Evolutionary conservation across 2,113 vertebrate species (phyloP).

Genomic region (Antechinus stuartii): DNA sequence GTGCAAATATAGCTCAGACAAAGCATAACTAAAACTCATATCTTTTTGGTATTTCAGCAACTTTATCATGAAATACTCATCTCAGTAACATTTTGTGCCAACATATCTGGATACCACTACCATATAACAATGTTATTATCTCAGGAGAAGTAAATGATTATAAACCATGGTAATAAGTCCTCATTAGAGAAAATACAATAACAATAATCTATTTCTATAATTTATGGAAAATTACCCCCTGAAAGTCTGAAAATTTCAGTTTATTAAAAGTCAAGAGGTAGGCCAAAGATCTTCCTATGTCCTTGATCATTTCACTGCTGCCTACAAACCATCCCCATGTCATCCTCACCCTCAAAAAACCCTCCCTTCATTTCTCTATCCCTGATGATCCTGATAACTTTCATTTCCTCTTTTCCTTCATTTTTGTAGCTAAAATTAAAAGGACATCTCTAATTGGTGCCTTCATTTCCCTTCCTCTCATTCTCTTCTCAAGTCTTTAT

Average conservation of each 20-base stretch:
- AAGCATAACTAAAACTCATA: rapidly evolving
- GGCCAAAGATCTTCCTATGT: not conserved
- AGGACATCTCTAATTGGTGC: not conserved
- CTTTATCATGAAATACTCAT: not conserved
- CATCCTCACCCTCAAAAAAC: not conserved
- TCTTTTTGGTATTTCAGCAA: no score
- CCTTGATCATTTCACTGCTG: not conserved
- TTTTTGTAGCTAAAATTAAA: not conserved
- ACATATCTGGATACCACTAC: conserved; percentile 17
- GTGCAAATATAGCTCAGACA: not conserved
- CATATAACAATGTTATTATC: not conserved
- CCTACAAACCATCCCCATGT: not conserved
- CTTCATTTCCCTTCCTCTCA: not conserved
- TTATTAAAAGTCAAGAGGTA: not conserved
- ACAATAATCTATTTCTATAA: not conserved
- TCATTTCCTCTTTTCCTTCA: not conserved
- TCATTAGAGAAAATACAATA: not conserved
- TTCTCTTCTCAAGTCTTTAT: not conserved
- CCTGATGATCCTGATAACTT: not conserved
- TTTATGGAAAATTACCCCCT: not conserved
- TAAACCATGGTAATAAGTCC: not conserved
- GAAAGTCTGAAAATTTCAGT: not conserved
- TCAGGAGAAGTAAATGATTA: not conserved
- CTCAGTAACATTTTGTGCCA: rapidly evolving
- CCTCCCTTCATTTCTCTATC: not conserved